Percentiles rank a stretch among this genome's conserved stretches.
Conservation (phyloP, 2,888 invertebrate genomes). For the Trichogramma dendrolimi region DNA sequence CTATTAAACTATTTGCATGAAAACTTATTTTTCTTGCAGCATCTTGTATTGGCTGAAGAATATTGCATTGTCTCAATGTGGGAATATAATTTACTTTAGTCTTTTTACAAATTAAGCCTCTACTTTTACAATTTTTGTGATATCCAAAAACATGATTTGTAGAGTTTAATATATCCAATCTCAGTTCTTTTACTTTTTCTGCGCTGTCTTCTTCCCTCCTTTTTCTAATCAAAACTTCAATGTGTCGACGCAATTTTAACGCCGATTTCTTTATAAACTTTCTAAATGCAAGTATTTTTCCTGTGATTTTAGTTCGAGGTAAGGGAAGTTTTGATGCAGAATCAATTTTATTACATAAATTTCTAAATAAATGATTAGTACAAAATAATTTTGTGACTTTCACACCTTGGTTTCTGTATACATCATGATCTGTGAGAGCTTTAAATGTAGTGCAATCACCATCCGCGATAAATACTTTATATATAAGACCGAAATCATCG, state of each 20-base stretch:
- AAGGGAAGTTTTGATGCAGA: not conserved
- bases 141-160: constrained; percentile 23
- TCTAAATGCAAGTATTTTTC: not conserved
- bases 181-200: constrained; percentile 11
- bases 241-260: not conserved
- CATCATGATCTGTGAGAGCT: constrained; percentile 16
- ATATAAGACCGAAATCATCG: constrained; percentile 18
- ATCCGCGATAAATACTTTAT: constrained; percentile 21
- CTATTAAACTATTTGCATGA: constrained; percentile 11
- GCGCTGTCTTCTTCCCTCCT: too few relatives aligned
- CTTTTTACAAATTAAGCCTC: constrained; percentile 7
- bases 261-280: not conserved
- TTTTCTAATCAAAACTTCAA: not conserved
- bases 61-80: not conserved
- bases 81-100: constrained; percentile 13
- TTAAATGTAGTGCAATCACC: constrained; percentile 24
- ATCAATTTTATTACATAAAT: constrained; percentile 14
- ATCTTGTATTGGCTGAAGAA: not conserved
- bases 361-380: constrained; percentile 24
- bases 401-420: constrained; percentile 20
- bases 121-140: constrained; percentile 22
- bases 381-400: constrained; percentile 24
- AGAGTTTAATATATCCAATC: constrained; percentile 26
- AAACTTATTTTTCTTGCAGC: constrained; percentile 2
- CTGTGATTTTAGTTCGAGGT: not conserved